These are phyloP conservation scores for Gobio occitaniae DNA, from an alignment of 2,797 vertebrate species.

Conservation along the genomic window DNA sequence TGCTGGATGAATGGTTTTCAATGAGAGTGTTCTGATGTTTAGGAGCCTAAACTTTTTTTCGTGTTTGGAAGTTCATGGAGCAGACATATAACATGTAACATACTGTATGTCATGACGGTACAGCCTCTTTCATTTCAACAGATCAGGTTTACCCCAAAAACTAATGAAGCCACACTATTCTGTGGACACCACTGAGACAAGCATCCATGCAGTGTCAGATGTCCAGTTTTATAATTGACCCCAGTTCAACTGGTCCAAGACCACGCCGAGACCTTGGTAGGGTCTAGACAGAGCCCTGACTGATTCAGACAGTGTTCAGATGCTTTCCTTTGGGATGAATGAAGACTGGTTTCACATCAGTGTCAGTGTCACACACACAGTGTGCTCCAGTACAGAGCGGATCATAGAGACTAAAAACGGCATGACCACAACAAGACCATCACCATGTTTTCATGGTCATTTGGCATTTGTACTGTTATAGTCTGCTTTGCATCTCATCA, in stretches of 20 bases:
- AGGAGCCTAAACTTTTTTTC: not conserved
- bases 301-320: no score
- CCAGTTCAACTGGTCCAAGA: not conserved
- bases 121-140: not conserved
- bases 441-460: not conserved
- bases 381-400: not conserved
- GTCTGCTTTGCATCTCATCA: not conserved
- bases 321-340: no score
- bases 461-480: not conserved
- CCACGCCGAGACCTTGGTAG: not conserved
- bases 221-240: not conserved
- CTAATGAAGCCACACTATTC: not conserved
- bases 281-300: no score
- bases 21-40: not conserved
- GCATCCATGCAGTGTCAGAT: not conserved
- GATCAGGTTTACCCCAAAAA: not conserved
- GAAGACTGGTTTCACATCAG: no score
- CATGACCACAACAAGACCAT: not conserved
- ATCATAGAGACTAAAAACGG: not conserved
- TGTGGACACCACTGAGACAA: not conserved
- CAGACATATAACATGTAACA: not conserved
- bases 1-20: not conserved
- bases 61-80: not conserved
- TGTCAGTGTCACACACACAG: no score
- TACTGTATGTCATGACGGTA: not conserved